A percentile compares a stretch with the other conserved stretches of the same genome.
Evolutionary conservation across 1,140 invertebrate species (phyloP).

Genomic region (Pygmarrhopalites habei): DNA sequence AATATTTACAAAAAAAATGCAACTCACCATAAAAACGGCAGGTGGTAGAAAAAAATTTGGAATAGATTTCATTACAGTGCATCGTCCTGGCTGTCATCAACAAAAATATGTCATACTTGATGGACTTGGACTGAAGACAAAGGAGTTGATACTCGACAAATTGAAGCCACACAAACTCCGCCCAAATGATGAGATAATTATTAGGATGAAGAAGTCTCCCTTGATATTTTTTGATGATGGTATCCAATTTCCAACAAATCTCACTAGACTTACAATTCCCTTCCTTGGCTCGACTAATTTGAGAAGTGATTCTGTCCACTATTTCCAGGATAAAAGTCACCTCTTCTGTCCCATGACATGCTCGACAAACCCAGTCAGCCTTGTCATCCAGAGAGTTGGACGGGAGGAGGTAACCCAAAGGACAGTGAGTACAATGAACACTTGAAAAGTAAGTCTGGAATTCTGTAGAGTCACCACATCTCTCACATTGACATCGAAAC

Average conservation of each 20-base stretch:
- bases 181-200: constrained; percentile 6
- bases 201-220: neutral
- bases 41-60: neutral
- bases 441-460: constrained; percentile 64
- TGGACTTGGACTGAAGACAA: neutral
- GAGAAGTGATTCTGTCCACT: neutral
- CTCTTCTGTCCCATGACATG: constrained; percentile 5
- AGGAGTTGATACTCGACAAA: neutral
- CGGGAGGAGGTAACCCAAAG: constrained; percentile 28
- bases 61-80: constrained; percentile 6
- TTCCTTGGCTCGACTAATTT: neutral
- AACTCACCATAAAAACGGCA: constrained; percentile 6
- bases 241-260: constrained; percentile 6
- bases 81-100: neutral
- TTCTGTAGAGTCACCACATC: constrained; percentile 67
- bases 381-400: constrained; percentile 43
- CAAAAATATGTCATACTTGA: neutral
- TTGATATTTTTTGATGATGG: neutral
- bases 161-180: constrained; percentile 11
- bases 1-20: neutral
- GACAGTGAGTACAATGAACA: constrained; percentile 54
- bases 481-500: constrained; percentile 62
- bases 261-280: constrained; percentile 33
- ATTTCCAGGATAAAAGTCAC: neutral
- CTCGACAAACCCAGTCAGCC: constrained; percentile 36